Conservation (phyloP, 2,888 invertebrate genomes). For the Sphaerophoria rueppellii region DNA sequence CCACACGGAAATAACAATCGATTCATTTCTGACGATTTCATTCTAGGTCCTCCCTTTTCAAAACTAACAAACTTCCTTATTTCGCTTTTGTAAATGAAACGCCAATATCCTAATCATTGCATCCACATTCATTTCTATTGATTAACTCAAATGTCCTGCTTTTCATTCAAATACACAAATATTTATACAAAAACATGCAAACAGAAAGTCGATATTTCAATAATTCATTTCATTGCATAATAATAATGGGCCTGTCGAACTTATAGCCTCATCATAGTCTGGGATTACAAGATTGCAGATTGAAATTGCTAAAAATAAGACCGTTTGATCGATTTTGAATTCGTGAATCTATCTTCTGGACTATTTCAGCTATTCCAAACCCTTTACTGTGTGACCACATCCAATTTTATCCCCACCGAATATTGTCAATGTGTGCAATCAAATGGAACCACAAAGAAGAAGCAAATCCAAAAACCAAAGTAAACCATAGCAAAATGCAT, state of each 20-base stretch:
- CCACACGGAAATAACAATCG: too few relatives aligned
- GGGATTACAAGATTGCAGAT: neutral
- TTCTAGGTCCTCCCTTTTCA: too few relatives aligned
- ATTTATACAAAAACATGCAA: neutral
- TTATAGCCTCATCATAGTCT: neutral
- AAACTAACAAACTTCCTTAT: neutral
- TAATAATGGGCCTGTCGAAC: conserved; percentile 52
- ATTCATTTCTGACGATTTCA: too few relatives aligned
- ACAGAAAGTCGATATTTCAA: conserved; percentile 35
- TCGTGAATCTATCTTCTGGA: neutral
- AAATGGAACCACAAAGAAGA: conserved; percentile 51
- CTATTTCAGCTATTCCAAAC: neutral
- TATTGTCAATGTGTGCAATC: conserved; percentile 58
- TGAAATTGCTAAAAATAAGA: neutral
- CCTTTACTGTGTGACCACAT: conserved; percentile 1
- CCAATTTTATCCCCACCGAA: conserved; percentile 37
- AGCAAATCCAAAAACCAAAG: conserved; percentile 37
- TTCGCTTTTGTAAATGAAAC: neutral
- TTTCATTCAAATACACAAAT: neutral
- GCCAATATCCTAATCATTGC: conserved; percentile 32
- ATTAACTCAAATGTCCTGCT: conserved; percentile 47
- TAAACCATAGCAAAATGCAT: conserved; percentile 37
- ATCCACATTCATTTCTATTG: conserved; percentile 51
- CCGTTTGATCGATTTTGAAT: too few relatives aligned
- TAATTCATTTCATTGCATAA: conserved; percentile 44